Evolutionary conservation across 2,113 vertebrate genomes (phyloP), one percentile per base, ranked within the genome.

Genomic region (Coptodon bakossiorum): DNA sequence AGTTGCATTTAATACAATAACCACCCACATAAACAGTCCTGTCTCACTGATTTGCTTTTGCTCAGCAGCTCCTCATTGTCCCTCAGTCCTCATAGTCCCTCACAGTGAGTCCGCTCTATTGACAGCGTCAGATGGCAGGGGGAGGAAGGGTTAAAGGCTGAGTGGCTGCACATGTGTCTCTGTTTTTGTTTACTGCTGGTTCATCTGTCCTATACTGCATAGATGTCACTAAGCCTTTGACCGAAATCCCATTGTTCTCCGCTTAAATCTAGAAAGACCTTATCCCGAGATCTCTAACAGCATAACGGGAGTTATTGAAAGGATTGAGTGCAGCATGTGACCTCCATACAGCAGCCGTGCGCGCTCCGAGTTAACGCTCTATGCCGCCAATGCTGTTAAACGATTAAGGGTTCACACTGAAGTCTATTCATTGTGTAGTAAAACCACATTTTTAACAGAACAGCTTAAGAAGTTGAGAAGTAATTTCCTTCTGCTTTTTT

Each of bases 301-400:
- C 86, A 86, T 91, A 93, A 91, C 83, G 82, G 90, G 92, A 92
- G 92, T 95, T 93, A 95, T 81, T 92, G 90, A 88, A 89, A 68
- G 92, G 95, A 94, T 95, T 96, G 93, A 93, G 93, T 66, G 14
- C 92, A 90, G 84, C 94, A 92, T 94, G 94, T 95, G 94, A 95
- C 92, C 93, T 90, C 89, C 85, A 90, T 87, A 83, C 90, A 87
- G 71, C 19, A 13, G 71, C 34, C 53, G 9, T 71, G 34, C 56
- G 9, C 38, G 40, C 80, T 66, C 40, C 3, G 9, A 56, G 76
- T 80, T 53, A 45, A 76, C 2, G 22, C 76, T 56, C 43, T 11
- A 13, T 59, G 68, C 43, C 4, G 34, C n/a, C 82, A 85, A 71
- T 73, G 22, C 66, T 38, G 34, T 66, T 12, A 8, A 12, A 82